Base-by-base conservation (phyloP, 2,888 invertebrate species). In the Noctua janthina region DNA sequence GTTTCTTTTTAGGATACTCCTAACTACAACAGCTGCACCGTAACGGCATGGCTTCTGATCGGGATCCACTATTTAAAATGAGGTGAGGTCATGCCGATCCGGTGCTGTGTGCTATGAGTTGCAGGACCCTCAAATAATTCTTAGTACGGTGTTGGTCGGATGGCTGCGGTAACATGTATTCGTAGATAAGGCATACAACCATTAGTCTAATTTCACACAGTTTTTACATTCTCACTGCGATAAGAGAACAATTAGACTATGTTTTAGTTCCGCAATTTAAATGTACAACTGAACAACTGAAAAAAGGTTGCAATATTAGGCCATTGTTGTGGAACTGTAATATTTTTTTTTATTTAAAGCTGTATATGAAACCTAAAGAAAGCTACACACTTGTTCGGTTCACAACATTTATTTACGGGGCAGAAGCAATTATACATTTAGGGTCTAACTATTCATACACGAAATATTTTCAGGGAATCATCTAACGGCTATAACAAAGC, bases 181-280 rank as follows among this genome's bases (percentile, higher is more conserved):
- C 20, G 6, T 75, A 68, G 68, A 81, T 82, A 81, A 59, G 46
- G n/a, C 3, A 11, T 20, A 23, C 29, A 81, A 20, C 49, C 75
- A 75, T 82, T 75, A 68, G 20, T 2, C 23, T 46, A 46, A 54
- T 17, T 82, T 46, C 59, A 68, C n/a, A 15, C 20, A 13, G n/a
- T 83, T 66, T 77, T 6, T 51, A 51, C 77, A 59, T 46, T 77
- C 35, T 23, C 20, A 15, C n/a, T 20, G 3, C 70, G 81, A 82
- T 82, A 82, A 83, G 13, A 23, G n/a, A 67, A 46, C 70, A 71
- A 71, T 67, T 67, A 71, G 23, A 29, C 43, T 46, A 29, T 29
- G 71, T 71, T 67, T 15, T 17, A n/a, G 56, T 66, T 51, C 11
- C 3, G 66, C 46, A 67, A 70, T 83, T 70, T 51, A 43, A 29